Base-by-base conservation (phyloP, 2,888 invertebrate genomes). In the Leucophenga montana region DNA sequence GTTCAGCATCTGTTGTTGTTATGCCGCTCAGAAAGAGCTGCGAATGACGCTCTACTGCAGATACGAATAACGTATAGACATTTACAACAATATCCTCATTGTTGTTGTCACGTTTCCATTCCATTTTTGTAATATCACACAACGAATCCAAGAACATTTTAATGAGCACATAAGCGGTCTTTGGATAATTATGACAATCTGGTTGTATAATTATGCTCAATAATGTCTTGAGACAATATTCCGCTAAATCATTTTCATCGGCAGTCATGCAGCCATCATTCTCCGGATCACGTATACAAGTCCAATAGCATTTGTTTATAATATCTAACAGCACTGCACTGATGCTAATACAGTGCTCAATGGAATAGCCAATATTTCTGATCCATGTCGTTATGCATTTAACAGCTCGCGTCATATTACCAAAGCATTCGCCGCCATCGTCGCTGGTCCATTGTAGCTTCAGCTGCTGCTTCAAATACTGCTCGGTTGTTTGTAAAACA, bases 31-130 rank as follows among this genome's bases (percentile, higher is more conserved):
- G 73, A 11, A 92, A 79, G 11, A 90, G 79, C 16, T 89, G 88
- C 0, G 94, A 91, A 88, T 95, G 95, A 16, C 92, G 91, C 84
- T 95, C 95, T 27, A 92, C 93, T 3, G 94, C 89, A 0, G 93
- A 91, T 22, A 94, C 92, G 75, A 93, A 91, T 77, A 94, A 89
- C 18, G 92, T 92, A 80, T 93, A 93, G 65, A 94, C 89, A 64
- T 91, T 92, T 0, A 92, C 91, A 16, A 93, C 89, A 48, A 94
- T 90, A 80, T 96, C 95, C 70, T 89, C 88, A 74, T 89, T 89
- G 57, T 89, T 87, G 73, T 89, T 89, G 62, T 89, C 88, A 9
- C 87, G 86, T 70, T 87, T 89, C 89, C 89, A 89, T 77, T 91
- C 91, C 61, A 87, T 85, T 75, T 90, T 90, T 13, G 91, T 88